Evolutionary conservation across 2,888 invertebrate species (phyloP), one percentile per base, ranked within the genome.

Genomic region (Caenorhabditis sp.): DNA sequence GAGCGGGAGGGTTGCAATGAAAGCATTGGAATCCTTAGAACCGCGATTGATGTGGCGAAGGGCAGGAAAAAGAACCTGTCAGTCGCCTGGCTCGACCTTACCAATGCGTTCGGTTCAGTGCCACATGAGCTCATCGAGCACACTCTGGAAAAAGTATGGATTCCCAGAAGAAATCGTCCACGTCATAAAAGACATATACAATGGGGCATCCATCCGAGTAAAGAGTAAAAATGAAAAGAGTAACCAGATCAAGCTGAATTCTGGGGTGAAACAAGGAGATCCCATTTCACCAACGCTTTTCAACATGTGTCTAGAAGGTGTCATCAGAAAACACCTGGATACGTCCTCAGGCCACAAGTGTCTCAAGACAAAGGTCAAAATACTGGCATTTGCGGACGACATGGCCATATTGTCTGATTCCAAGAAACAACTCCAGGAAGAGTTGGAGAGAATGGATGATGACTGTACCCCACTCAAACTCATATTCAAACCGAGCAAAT

Each of bases 21-120:
- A 9, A 30, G 30, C 30, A 9, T 30, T 9, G 30, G 30, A 30
- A 30, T 30, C 5, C 30, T 30, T 5, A 5, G 30, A 8, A 22
- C 22, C 13, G 8, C 37, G 2, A 24, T 39, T 9, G 30, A 30
- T 30, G 30, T 30, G 6, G 30, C 30, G 9, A 30, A n/a, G n/a
- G n/a, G n/a, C n/a, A n/a, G n/a, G 7, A 53, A 53, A 20, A 24
- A 37, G 26, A 53, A 53, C 53, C 13, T 86, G 4, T 82, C 82
- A 11, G 81, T 90, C 0, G 87, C 89, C 3, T 90, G 89, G 89
- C 71, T 90, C 41, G 89, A 90, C 63, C 73, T 90, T 4, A 72
- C 87, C 8, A 90, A 90, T 35, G 90, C 90, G 0, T 89, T 90
- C 72, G 88, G 87, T 0, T 88, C 88, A 4, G 78, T 90, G 2